Conservation (phyloP, 2,888 invertebrate genomes). For the Lepidochitona cinerea region DNA sequence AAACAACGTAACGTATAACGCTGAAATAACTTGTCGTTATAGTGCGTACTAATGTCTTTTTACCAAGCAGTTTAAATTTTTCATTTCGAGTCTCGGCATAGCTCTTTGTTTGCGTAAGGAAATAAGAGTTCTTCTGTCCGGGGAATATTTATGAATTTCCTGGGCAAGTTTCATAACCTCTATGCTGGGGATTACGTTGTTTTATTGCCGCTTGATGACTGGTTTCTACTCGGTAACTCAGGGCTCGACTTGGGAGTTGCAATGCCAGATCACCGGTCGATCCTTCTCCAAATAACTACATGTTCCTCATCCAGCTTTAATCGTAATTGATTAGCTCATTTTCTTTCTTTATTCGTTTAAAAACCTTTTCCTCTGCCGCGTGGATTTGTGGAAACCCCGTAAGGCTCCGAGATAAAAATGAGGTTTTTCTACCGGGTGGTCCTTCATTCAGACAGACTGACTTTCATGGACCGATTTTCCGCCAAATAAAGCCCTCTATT, state of each 20-base stretch:
- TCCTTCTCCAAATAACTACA: not conserved
- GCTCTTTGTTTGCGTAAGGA: not conserved
- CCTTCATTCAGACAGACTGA: no score
- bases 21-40: no score
- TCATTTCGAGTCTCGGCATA: not conserved
- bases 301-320: not conserved
- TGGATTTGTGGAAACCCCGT: not conserved
- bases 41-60: not conserved
- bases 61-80: not conserved
- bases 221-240: no score
- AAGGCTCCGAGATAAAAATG: not conserved
- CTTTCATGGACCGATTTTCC: no score
- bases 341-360: constrained; percentile 2
- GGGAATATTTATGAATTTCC: constrained; percentile 4
- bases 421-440: not conserved
- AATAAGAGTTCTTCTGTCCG: not conserved
- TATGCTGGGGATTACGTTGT: not conserved
- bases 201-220: not conserved
- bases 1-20: not conserved
- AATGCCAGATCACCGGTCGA: not conserved
- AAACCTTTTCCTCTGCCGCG: not conserved
- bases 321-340: not conserved
- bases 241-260: no score
- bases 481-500: no score
- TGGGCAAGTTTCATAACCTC: constrained; percentile 2